Evolutionary conservation across 2,113 vertebrate genomes (phyloP).

Genomic region (Himantopus leucocephalus): DNA sequence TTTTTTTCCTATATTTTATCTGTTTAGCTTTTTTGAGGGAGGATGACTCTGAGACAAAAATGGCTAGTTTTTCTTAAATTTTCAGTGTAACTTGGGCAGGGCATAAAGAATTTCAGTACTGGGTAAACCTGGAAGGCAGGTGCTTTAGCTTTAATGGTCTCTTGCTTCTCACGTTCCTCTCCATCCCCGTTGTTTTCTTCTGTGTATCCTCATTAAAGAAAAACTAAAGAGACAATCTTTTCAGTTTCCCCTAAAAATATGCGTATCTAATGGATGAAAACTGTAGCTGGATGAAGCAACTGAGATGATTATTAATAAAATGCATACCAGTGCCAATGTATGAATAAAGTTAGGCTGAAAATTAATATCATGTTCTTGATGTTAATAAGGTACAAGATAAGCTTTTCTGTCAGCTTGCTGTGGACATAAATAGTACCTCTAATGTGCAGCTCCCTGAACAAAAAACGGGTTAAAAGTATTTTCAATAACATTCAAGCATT

Average conservation of each 20-base stretch:
- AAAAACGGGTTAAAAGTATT: background rate
- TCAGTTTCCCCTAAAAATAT: background rate
- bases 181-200: accelerated
- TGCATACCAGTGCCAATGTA: background rate
- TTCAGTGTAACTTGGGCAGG: background rate
- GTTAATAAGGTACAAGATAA: background rate
- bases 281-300: background rate
- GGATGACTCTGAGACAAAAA: background rate
- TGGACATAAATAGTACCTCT: background rate
- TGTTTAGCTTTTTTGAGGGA: background rate
- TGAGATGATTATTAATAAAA: background rate
- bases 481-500: background rate
- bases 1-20: background rate
- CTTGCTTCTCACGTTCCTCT: background rate
- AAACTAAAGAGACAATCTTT: background rate
- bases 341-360: background rate
- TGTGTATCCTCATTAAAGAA: background rate
- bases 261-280: background rate
- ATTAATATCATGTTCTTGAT: background rate
- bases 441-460: background rate
- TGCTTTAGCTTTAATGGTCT: background rate
- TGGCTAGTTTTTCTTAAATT: background rate
- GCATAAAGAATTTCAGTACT: background rate
- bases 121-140: background rate
- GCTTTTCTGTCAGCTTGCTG: background rate